Conservation (phyloP, 2,797 vertebrate species). For the Sandelia bainsii region DNA sequence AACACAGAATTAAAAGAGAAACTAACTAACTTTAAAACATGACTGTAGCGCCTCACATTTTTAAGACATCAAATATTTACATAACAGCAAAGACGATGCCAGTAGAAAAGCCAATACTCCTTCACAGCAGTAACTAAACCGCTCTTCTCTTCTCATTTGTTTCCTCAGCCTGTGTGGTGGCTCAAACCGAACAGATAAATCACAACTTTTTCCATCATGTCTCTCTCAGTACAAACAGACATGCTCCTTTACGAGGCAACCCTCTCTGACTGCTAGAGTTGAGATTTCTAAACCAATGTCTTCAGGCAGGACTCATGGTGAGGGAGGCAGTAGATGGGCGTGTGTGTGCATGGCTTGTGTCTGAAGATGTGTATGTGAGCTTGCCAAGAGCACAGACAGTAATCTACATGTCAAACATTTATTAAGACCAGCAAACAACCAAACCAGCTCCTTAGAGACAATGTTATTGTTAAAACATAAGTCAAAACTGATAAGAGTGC, state of each 20-base stretch:
- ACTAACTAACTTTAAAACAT: too few relatives aligned
- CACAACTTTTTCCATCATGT: conserved; percentile 72
- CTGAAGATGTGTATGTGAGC: conserved; percentile 47
- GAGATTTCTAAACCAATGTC: conserved; percentile 73
- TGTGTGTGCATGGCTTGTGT: conserved; percentile 69
- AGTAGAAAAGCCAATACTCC: conserved; percentile 60
- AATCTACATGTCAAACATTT: conserved; percentile 68
- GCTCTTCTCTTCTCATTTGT: conserved; percentile 61
- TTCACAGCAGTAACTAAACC: conserved; percentile 66
- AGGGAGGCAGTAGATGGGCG: conserved; percentile 61
- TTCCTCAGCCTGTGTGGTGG: conserved; percentile 67
- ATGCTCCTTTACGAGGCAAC: conserved; percentile 64
- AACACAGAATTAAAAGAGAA: too few relatives aligned
- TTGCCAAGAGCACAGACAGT: conserved; percentile 62
- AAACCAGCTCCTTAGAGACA: conserved; percentile 29
- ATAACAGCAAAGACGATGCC: conserved; percentile 40
- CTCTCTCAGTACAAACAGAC: conserved; percentile 74
- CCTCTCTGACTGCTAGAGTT: conserved; percentile 57
- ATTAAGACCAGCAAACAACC: conserved; percentile 46
- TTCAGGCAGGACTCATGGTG: conserved; percentile 66
- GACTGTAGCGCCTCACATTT: conserved; percentile 37
- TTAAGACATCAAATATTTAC: conserved; percentile 65
- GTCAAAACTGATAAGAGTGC: neutral
- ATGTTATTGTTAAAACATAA: conserved; percentile 26
- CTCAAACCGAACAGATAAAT: conserved; percentile 64